Conservation (phyloP, 2,113 vertebrate species). For the Pteropus alecto region DNA sequence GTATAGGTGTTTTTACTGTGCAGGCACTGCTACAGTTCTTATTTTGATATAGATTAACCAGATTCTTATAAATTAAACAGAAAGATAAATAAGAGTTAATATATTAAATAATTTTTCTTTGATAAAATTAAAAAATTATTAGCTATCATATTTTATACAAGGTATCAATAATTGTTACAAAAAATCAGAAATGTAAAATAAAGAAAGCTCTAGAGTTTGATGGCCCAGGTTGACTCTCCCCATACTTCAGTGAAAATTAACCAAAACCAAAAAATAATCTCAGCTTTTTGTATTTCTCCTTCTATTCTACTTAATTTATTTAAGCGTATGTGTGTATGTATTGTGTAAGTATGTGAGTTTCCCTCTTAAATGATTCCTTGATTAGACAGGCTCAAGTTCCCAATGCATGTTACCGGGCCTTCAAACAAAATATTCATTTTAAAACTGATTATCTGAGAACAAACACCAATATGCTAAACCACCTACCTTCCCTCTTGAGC, state of each 20-base stretch:
- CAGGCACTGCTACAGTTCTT: neutral
- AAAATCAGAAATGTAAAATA: neutral
- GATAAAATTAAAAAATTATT: neutral
- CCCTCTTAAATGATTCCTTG: neutral
- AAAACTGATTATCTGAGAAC: constrained; percentile 8
- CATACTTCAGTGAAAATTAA: constrained; percentile 4
- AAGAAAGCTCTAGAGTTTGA: neutral
- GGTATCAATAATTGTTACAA: neutral
- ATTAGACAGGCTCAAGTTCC: neutral
- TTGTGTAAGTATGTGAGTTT: neutral
- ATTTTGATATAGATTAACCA: neutral
- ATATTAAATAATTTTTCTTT: neutral
- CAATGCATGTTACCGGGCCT: neutral
- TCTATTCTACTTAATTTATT: neutral
- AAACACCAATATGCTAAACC: neutral
- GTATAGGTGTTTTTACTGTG: neutral
- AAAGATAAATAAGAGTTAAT: neutral
- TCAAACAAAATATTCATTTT: neutral
- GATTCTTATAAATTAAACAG: neutral
- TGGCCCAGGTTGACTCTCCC: neutral
- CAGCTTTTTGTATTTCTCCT: neutral
- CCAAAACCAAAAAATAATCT: neutral
- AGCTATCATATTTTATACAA: neutral
- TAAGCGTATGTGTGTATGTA: neutral
- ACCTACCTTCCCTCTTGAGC: neutral